phyloP scores from a whole-genome alignment of 2,113 vertebrate genomes.

The Rhipidura dahli region DNA sequence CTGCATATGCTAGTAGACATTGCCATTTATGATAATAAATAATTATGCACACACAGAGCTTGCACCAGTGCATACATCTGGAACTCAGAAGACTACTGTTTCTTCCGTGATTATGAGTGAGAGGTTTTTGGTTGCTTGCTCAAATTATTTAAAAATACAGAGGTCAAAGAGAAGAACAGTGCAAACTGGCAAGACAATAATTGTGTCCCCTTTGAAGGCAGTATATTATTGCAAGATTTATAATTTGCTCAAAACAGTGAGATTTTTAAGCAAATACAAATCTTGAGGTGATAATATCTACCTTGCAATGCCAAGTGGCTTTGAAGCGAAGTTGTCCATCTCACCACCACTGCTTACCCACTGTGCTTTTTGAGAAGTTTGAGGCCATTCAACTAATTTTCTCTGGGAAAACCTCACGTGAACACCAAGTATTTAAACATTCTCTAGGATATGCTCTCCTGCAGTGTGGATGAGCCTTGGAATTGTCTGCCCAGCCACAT shows the following conservation, averaged over 20 bases:
- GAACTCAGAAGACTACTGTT: background rate
- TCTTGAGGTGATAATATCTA: background rate
- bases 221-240: background rate
- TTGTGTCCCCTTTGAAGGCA: rapidly evolving
- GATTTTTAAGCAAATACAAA: background rate
- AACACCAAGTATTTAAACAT: background rate
- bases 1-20: background rate
- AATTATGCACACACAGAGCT: background rate
- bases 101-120: background rate
- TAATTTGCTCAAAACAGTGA: background rate
- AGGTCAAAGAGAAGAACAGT: background rate
- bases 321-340: background rate
- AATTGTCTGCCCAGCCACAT: background rate
- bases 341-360: background rate
- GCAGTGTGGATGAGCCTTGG: background rate
- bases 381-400: background rate
- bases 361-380: background rate
- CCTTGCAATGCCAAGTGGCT: background rate
- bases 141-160: background rate
- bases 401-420: background rate
- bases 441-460: background rate
- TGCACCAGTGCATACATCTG: background rate
- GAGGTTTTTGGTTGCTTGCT: background rate
- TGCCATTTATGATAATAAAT: background rate
- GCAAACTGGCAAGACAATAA: background rate